Conservation (phyloP, 2,888 invertebrate genomes). For the Smittia sp. region DNA sequence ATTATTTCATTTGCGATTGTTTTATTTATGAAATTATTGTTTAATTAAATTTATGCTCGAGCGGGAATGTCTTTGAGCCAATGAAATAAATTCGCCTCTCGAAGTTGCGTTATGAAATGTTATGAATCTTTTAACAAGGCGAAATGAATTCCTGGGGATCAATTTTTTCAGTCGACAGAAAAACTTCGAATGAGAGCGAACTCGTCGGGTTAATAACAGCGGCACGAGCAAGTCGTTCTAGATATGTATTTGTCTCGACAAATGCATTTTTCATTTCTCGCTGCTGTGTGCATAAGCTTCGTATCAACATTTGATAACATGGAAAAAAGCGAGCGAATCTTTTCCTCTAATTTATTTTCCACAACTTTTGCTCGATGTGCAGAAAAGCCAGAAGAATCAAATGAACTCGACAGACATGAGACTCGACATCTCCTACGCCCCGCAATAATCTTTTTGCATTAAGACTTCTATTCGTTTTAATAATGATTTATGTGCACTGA, state of each 20-base stretch:
- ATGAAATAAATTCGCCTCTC: too few relatives aligned
- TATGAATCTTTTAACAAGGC: too few relatives aligned
- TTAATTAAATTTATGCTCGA: too few relatives aligned
- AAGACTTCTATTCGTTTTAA: not conserved
- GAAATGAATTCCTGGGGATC: too few relatives aligned
- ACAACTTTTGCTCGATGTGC: not conserved
- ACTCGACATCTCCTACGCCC: not conserved
- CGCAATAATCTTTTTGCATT: not conserved
- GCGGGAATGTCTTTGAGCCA: too few relatives aligned
- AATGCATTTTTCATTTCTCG: not conserved
- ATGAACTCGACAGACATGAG: not conserved
- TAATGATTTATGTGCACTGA: not conserved
- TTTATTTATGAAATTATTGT: too few relatives aligned
- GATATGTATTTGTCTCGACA: not conserved
- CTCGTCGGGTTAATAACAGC: not conserved
- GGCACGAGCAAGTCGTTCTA: not conserved
- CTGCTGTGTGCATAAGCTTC: not conserved
- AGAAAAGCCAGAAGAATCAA: not conserved
- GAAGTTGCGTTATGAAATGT: too few relatives aligned
- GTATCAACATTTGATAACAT: not conserved
- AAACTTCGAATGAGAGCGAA: too few relatives aligned
- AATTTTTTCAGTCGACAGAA: too few relatives aligned
- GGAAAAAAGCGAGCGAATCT: not conserved
- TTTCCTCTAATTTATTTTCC: not conserved
- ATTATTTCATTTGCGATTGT: too few relatives aligned